Base-by-base conservation (phyloP, 1,140 invertebrate genomes). In the Nomia melanderi region DNA sequence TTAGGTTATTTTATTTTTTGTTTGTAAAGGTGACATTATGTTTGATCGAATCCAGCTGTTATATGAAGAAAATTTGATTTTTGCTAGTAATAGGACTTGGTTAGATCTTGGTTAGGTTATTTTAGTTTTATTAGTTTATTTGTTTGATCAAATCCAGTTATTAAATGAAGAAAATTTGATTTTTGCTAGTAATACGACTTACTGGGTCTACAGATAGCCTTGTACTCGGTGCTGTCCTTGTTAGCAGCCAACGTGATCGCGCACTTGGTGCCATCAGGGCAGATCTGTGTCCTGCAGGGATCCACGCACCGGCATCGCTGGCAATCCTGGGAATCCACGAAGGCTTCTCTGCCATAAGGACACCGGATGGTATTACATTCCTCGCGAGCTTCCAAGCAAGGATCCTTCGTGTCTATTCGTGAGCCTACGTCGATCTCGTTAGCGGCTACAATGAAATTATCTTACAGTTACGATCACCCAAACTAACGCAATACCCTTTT, bases 281-380 rank as follows among this genome's bases (percentile, higher is more conserved):
- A 97, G 4, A 87, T 63, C 66, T 94, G 92, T 20, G 91, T 89
- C 20, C 92, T 91, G 86, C 97, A 98, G 0, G 97, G 97, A 89
- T 98, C 93, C 63, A 93, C 91, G 87, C 97, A 98, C 12, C 94
- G 91, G 87, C 97, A 98, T n/a, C 93, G 91, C 62, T 94, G 94
- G 89, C 97, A 98, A 12, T 93, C 89, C 27, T 94, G 90, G 25
- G 91, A 88, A 77, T 95, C 95, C 1, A 95, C 93, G 72, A 93
- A 95, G n/a, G 94, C 93, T 84, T 96, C 95, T 12, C 95, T 93
- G 31, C 96, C 96, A 86, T 96, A 97, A 0, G 95, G 94, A 92
- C 97, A 98, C 2, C 93, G 93, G 6, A 95, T 88, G 0, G 86
- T 86, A 3, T 85, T 86, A 79, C 96, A 96, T 83, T 95, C 93